Evolutionary conservation across 2,113 vertebrate species (phyloP), one percentile per base, ranked within the genome.

Genomic region (Tachycineta bicolor): DNA sequence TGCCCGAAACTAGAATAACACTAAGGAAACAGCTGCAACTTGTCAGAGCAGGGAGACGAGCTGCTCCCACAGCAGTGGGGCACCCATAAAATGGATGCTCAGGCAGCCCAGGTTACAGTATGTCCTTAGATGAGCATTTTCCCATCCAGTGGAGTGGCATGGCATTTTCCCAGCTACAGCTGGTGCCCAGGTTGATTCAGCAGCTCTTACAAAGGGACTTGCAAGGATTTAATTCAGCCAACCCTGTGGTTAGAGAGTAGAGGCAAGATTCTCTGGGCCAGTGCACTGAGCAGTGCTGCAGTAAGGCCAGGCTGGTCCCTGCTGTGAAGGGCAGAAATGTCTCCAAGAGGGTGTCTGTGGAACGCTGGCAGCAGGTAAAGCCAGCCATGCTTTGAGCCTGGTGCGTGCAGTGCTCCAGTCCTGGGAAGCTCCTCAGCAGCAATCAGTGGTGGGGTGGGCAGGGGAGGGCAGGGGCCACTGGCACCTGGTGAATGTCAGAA

Each of bases 391-490:
- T 71, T 22, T n/a, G 70, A 62, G 63, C 28, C 37, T 39, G 31
- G 1, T 19, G 6, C 31, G 56, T 0, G 0, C 43, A 9, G 28
- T 1, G 13, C 23, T 49, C 2, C 14, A 11, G 16, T 41, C 12
- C 59, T 11, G 18, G 10, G 33, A 49, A 77, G 63, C 37, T 47
- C 14, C 68, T 29, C 29, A 6, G 64, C 64, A 59, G 50, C 64
- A 34, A 13, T 2, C 55, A 10, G 46, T 1, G 24, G 11, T 50
- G 58, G 55, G 18, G 14, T 14, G 29, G 56, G 41, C 46, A 47
- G 56, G 16, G 33, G 22, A 39, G 23, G 47, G n/a, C 20, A 37
- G 31, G 28, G 37, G 18, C 56, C 34, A 12, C 3, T 6, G 23
- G 56, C 49, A 70, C 25, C 52, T 9, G 19, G 18, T 2, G 33